Base-by-base conservation (phyloP, 2,888 invertebrate genomes). In the Aporophyla nigra region DNA sequence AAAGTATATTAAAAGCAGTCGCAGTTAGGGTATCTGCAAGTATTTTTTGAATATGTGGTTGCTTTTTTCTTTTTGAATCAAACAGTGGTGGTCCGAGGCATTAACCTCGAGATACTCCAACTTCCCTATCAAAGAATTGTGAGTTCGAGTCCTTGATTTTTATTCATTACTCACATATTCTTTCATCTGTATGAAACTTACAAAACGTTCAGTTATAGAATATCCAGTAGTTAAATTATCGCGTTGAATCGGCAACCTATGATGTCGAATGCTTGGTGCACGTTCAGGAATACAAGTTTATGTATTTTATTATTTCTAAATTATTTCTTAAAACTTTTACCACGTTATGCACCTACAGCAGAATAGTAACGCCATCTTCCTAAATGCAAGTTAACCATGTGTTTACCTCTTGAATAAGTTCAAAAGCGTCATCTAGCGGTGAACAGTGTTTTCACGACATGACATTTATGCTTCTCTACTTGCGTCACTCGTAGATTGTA, bases 381-480 rank as follows among this genome's bases (percentile, higher is more conserved):
- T 65, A 19, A 51, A 54, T 58, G 24, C 2, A 1, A 27, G n/a
- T 16, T 12, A 53, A 66, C 7, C 16, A 63, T 56, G 19, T 27
- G 14, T 46, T 58, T 9, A 19, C 4, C 9, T 24, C 27, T 71
- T 5, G 33, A 54, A 27, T 7, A n/a, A 49, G 51, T n/a, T 24
- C 5, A n/a, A 63, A 53, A 70, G 84, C 72, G 84, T 5, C 82
- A 76, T 73, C 82, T 83, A 27, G 66, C 24, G 69, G 54, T 51
- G 3, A 70, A 21, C 66, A 59, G 51, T 51, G 24, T 24, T 33
- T 69, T 19, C n/a, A 75, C 12, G 24, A 19, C 43, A 69, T n/a
- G 21, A 49, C 10, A 27, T 12, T 24, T 19, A 14, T 43, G 10
- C 43, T 5, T 51, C 54, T 33, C 14, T 49, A 12, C 61, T 9